A percentile compares a stretch with the other conserved stretches of the same genome.
These are phyloP conservation scores for Heterotilapia buettikoferi DNA, from an alignment of 2,113 vertebrate species.

Conservation along the genomic window DNA sequence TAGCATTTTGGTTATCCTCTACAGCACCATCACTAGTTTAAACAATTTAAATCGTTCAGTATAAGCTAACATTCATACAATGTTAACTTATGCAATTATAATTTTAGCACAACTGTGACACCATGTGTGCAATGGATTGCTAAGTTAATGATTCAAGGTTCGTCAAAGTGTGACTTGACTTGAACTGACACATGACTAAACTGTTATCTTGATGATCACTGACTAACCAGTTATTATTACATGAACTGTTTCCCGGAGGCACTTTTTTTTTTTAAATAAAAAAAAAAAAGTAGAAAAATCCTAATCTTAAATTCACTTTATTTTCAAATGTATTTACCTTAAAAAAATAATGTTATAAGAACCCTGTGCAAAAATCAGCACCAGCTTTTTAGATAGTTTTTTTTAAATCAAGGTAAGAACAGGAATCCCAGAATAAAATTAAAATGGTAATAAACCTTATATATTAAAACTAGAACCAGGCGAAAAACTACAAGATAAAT, in stretches of 20 bases:
- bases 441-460: not conserved
- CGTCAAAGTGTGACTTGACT: not conserved
- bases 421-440: not conserved
- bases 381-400: not conserved
- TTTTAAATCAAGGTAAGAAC: accelerated
- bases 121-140: not conserved
- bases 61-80: not conserved
- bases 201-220: not conserved
- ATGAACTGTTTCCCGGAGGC: accelerated
- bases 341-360: not conserved
- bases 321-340: not conserved
- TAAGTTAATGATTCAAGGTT: not conserved
- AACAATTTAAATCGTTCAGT: not conserved
- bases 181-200: not conserved
- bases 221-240: not conserved
- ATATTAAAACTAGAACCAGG: not conserved
- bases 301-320: not conserved
- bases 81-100: not conserved
- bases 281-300: accelerated
- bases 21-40: not conserved
- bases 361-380: not conserved
- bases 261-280: not conserved
- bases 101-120: not conserved
- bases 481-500: accelerated
- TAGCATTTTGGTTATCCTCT: not conserved